Base-by-base conservation (phyloP, 2,113 vertebrate species). In the Cyanocitta stelleri region DNA sequence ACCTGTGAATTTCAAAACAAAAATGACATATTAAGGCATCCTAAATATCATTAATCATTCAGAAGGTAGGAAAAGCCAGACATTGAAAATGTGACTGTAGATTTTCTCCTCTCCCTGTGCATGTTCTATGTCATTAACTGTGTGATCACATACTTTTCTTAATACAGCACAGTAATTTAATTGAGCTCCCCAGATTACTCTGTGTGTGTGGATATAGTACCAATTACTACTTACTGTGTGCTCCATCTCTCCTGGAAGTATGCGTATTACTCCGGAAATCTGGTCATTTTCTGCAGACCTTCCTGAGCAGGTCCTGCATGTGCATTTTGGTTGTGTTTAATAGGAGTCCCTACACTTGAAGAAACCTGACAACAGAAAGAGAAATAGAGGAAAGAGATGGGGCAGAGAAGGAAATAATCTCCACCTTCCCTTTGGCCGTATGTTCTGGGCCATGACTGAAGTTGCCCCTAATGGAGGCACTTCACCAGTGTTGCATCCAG, bases 121-220 rank as follows among this genome's bases (percentile, higher is more conserved):
- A 18, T 94, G 92, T 81, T 95, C 66, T 89, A 8, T 87, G 62
- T 89, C 74, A 91, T 81, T 89, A 94, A 82, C 78, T 76, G 59
- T 55, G 55, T 87, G 62, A 74, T 89, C 62, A 83, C 58, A 62
- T 56, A 61, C 71, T 96, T 95, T 79, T 79, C 77, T 82, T 85
- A 96, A 89, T 76, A 76, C 22, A 91, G 30, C 46, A 24, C 23
- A 26, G 46, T 76, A 89, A 85, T 89, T 93, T 56, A 85, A 91
- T 72, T 83, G 81, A 75, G 16, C 41, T 91, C 35, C 58, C 66
- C 54, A 67, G 63, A 87, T 85, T 87, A 56, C 46, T n/a, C 8
- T 5, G 32, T 76, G 62, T 78, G 55, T 66, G 67, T 44, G 81
- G 74, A 43, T 69, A 79, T 82, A 91, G 78, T 94, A 96, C 66